Evolutionary conservation across 2,113 vertebrate species (phyloP).

Genomic region (mouse (Mus musculus)): GRCm39 chr1:37714001-37714500

Average conservation of each 20-base stretch:
- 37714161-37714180: no score
- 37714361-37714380: accelerated
- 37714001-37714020: background rate
- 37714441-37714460: background rate
- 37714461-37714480: no score
- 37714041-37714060: background rate
- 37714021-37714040: background rate
- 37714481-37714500: background rate
- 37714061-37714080: background rate
- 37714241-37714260: background rate
- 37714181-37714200: background rate
- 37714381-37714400: accelerated
- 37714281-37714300: background rate
- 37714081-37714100: background rate
- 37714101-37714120: background rate
- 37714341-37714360: background rate
- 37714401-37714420: background rate
- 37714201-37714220: background rate
- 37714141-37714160: background rate
- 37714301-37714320: no score
- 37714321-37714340: no score
- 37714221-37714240: background rate
- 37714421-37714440: background rate
- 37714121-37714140: background rate
- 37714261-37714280: background rate